phyloP scores from a whole-genome alignment of 2,888 invertebrate genomes.

The Eupithecia dodoneata region DNA sequence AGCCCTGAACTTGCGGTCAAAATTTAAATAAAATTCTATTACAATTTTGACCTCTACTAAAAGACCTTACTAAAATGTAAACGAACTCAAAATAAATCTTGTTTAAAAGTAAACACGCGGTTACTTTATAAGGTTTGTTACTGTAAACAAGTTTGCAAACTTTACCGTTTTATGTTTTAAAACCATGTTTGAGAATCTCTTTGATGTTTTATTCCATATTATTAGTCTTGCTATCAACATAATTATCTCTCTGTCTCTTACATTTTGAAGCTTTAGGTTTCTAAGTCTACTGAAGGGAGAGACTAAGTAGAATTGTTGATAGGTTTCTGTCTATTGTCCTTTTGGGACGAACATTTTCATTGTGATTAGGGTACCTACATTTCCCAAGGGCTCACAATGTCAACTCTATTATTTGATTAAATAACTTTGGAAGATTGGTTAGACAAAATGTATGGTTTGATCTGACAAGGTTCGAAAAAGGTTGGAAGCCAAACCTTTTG shows the following conservation, averaged over 20 bases:
- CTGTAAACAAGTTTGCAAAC: constrained; percentile 19
- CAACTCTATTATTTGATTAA: background rate
- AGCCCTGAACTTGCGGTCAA: background rate
- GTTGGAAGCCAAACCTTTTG: background rate
- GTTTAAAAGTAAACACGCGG: constrained; percentile 33
- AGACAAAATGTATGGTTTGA: background rate
- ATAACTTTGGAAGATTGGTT: background rate
- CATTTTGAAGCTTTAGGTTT: background rate
- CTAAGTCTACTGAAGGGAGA: background rate
- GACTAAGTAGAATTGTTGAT: constrained; percentile 3
- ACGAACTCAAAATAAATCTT: constrained; percentile 25
- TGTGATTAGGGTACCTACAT: background rate
- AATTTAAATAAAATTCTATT: background rate
- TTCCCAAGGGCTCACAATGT: background rate
- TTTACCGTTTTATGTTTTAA: constrained; percentile 32
- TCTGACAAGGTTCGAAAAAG: too few species aligned
- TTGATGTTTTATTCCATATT: constrained; percentile 34
- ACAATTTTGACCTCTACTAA: background rate
- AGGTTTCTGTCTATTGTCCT: constrained; percentile 8
- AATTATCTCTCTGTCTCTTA: background rate
- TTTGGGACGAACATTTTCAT: background rate
- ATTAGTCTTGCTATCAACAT: background rate
- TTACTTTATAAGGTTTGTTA: constrained; percentile 26
- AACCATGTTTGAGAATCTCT: constrained; percentile 31
- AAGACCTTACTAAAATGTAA: constrained; percentile 14